Conservation (phyloP, 2,888 invertebrate genomes). For the Sturmia bella region DNA sequence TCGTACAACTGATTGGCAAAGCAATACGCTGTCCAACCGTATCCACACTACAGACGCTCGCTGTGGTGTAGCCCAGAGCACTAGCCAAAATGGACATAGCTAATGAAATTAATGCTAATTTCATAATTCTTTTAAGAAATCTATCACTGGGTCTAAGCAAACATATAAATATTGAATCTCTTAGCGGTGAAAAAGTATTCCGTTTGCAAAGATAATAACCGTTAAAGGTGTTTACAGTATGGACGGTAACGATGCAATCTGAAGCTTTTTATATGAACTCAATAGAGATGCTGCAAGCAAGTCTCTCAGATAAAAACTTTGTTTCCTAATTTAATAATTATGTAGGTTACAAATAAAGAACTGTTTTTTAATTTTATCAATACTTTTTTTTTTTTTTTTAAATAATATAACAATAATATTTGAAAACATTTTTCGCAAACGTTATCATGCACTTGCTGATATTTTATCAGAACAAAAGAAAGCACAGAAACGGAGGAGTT, state of each 20-base stretch:
- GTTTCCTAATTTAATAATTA: constrained; percentile 57
- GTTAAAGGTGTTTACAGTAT: constrained; percentile 24
- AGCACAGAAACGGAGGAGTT: background rate
- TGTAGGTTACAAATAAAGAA: constrained; percentile 42
- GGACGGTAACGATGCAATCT: background rate
- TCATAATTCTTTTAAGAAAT: constrained; percentile 5
- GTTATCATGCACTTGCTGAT: constrained; percentile 11
- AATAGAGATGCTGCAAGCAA: constrained; percentile 32
- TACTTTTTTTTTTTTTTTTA: background rate
- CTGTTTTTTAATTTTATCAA: constrained; percentile 42
- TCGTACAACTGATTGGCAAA: constrained; percentile 65
- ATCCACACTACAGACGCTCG: constrained; percentile 49
- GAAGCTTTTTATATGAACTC: constrained; percentile 35
- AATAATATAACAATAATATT: background rate
- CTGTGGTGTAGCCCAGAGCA: constrained; percentile 36
- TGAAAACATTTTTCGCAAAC: constrained; percentile 4
- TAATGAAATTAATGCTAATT: constrained; percentile 40
- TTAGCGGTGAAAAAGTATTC: background rate
- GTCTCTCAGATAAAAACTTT: constrained; percentile 9
- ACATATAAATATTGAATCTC: background rate
- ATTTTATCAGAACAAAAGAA: background rate
- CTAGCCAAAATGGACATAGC: constrained; percentile 1
- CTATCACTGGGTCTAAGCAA: no score
- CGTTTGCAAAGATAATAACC: background rate
- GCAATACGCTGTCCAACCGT: constrained; percentile 66